Conservation (phyloP, 2,797 vertebrate genomes). For the Pempheris klunzingeri region DNA sequence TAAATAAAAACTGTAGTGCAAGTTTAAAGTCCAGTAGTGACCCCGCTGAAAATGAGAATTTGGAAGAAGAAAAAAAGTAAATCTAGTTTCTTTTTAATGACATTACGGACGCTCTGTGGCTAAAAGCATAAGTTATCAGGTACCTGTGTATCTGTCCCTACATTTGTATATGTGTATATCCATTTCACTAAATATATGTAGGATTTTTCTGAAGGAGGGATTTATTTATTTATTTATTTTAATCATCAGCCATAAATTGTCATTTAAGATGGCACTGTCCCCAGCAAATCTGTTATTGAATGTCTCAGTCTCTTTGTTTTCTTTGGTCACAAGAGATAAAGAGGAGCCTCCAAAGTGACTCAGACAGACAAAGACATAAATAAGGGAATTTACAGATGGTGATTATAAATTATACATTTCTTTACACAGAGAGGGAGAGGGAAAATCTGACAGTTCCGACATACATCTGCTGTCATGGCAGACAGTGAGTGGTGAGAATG, state of each 20-base stretch:
- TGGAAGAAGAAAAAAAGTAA: too few relatives aligned
- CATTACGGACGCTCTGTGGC: neutral
- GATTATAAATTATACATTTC: slow-evolving; percentile 59
- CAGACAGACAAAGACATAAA: slow-evolving; percentile 34
- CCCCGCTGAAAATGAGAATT: slow-evolving; percentile 23
- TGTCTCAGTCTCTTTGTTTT: slow-evolving; percentile 19
- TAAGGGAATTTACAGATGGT: slow-evolving; percentile 56
- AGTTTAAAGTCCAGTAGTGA: too few relatives aligned
- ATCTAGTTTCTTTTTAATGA: slow-evolving; percentile 14
- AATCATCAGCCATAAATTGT: slow-evolving; percentile 23
- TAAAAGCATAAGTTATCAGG: neutral
- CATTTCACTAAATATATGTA: too few relatives aligned
- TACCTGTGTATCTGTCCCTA: neutral
- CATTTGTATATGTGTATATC: neutral
- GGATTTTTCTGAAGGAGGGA: too few relatives aligned
- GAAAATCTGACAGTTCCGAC: slow-evolving; percentile 46
- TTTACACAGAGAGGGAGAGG: slow-evolving; percentile 25
- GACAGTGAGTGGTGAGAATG: neutral
- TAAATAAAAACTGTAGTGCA: too few relatives aligned
- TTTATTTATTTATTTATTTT: neutral
- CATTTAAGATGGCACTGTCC: slow-evolving; percentile 17
- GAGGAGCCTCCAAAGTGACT: slow-evolving; percentile 27
- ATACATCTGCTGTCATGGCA: slow-evolving; percentile 54
- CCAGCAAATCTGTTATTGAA: slow-evolving; percentile 38
- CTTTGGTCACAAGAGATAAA: slow-evolving; percentile 30